These are phyloP conservation scores for Cosmia trapezina DNA, from an alignment of 2,888 invertebrate species.

Conservation along the genomic window DNA sequence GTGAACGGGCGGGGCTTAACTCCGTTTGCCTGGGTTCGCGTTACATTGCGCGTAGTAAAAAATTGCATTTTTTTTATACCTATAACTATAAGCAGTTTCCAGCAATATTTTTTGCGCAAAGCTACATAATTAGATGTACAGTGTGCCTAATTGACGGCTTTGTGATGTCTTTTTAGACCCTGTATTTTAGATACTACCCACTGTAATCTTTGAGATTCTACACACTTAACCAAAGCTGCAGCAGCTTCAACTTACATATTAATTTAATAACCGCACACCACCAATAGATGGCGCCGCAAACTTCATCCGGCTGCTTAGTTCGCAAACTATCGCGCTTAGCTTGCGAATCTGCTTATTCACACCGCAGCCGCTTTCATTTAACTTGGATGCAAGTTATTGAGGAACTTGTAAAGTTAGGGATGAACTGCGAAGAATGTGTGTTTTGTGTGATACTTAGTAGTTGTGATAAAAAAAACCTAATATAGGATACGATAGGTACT, in stretches of 20 bases:
- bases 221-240: constrained; percentile 5
- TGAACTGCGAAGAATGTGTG: not conserved
- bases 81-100: too few species aligned
- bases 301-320: constrained; percentile 31
- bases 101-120: too few species aligned
- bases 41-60: too few species aligned
- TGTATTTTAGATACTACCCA: too few species aligned
- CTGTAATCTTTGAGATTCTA: too few species aligned
- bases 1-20: too few species aligned
- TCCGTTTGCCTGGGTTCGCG: too few species aligned
- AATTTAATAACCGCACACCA: constrained; percentile 43
- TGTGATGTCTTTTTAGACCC: too few species aligned
- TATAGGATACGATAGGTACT: not conserved
- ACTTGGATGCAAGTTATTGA: constrained; percentile 47
- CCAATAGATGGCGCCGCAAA: constrained; percentile 45
- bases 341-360: constrained; percentile 48
- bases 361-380: constrained; percentile 50
- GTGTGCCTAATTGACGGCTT: too few species aligned
- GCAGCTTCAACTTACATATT: constrained; percentile 24
- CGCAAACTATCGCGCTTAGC: constrained; percentile 35
- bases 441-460: not conserved
- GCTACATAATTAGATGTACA: too few species aligned
- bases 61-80: too few species aligned
- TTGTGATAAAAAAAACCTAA: not conserved
- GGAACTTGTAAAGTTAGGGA: constrained; percentile 24